Conservation (phyloP, 2,888 invertebrate species). For the Teleogryllus oceanicus region DNA sequence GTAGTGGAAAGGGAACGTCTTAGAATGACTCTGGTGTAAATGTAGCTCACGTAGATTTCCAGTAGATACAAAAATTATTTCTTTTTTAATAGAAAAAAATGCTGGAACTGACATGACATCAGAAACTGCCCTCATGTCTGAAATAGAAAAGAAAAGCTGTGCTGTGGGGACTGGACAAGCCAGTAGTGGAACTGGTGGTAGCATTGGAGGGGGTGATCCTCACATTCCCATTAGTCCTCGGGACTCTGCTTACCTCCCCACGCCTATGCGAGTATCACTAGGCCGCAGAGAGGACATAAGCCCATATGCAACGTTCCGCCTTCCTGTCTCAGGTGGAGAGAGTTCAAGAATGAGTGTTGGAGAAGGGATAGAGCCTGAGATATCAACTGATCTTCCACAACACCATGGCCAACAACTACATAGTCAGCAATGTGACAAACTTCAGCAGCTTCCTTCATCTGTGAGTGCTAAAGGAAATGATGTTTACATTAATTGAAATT, state of each 20-base stretch:
- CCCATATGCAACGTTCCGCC: conserved; percentile 35
- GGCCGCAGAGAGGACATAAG: conserved; percentile 35
- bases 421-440: conserved; percentile 30
- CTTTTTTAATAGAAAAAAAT: conserved; percentile 28
- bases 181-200: conserved; percentile 20
- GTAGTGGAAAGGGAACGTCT: not conserved
- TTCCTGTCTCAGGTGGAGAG: conserved; percentile 31
- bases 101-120: conserved; percentile 29
- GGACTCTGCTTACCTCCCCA: conserved; percentile 32
- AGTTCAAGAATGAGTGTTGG: conserved; percentile 19
- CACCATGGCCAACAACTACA: conserved; percentile 27
- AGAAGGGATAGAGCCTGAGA: conserved; percentile 18
- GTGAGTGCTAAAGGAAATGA: conserved; percentile 25
- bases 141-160: conserved; percentile 31
- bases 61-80: conserved; percentile 4
- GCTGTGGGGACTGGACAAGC: conserved; percentile 12
- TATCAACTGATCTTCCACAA: not conserved
- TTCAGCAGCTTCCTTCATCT: conserved; percentile 30
- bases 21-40: not conserved
- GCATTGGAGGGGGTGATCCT: conserved; percentile 21
- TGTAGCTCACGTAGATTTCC: not conserved
- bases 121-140: conserved; percentile 30
- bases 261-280: conserved; percentile 35
- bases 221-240: conserved; percentile 20
- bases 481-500: too few relatives aligned